Base-by-base conservation (phyloP, 2,888 invertebrate species). In the Brachycybe producta region DNA sequence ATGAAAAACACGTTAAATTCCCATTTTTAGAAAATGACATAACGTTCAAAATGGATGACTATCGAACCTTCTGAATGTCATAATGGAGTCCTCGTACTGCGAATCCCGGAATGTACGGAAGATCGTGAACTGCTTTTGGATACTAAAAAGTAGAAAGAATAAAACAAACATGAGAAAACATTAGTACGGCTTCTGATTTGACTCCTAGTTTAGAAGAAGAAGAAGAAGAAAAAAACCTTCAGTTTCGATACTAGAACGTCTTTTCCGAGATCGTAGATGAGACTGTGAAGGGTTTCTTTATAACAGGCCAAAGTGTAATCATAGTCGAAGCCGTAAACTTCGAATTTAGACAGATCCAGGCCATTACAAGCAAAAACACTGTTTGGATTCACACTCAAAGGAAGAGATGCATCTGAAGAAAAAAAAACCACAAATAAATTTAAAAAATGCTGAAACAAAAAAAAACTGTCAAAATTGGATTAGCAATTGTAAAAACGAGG, bases 301-400 rank as follows among this genome's bases (percentile, higher is more conserved):
- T 97, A 97, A 61, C 88, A 86, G 1, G 95, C 95, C 61, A 97
- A 68, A 0, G 97, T 97, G 68, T 97, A 97, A 68, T 97, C 97
- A 72, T 97, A 97, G 70, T 97, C 97, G 72, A 97, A 97, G 36
- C 97, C 90, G 73, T 92, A 94, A 1, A 94, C 88, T 62, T 85
- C 79, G 35, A 97, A 86, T 68, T 91, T 85, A 56, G 82, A 76
- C 47, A 97, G 71, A 67, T 92, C 84, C 51, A 95, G 72, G 64
- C 95, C 94, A 71, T 97, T 97, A 68, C 94, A 95, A 11, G 92
- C 91, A 71, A 94, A 97, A 2, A 97, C 90, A 35, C 86, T 88
- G 60, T 77, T 74, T 1, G 82, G 77, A 63, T 88, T 84, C 1
- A 90, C 88, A 73, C 88, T 83, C 62, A 79, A 78, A 3, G 88